These are phyloP conservation scores for Sphaeramia orbicularis DNA, from an alignment of 2,797 vertebrate species.

Conservation along the genomic window DNA sequence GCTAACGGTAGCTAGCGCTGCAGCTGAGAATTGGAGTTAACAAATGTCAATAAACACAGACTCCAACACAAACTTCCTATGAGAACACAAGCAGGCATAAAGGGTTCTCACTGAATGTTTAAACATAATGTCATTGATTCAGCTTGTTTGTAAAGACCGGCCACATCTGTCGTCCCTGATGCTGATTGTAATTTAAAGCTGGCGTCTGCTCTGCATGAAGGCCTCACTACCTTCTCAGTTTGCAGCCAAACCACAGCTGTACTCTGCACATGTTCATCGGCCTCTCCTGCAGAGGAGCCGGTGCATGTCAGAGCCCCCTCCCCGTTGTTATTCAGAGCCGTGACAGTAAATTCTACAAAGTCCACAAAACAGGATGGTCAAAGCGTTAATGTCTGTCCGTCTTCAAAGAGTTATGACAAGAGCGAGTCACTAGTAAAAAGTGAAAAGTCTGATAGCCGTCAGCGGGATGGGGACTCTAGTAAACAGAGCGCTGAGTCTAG, in stretches of 20 bases:
- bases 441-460: conserved; percentile 58
- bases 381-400: conserved; percentile 21
- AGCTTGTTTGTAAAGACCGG: background rate
- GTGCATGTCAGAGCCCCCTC: conserved; percentile 23
- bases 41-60: too few relatives aligned
- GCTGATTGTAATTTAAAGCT: conserved; percentile 36
- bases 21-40: too few relatives aligned
- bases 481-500: conserved; percentile 68
- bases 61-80: too few relatives aligned
- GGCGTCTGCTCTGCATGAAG: conserved; percentile 22
- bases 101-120: too few relatives aligned
- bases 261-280: conserved; percentile 44
- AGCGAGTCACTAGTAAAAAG: conserved; percentile 55
- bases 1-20: too few relatives aligned
- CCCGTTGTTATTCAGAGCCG: conserved; percentile 35
- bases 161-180: background rate
- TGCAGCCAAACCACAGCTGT: conserved; percentile 56
- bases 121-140: too few relatives aligned
- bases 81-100: too few relatives aligned
- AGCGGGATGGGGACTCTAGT: conserved; percentile 59
- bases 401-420: conserved; percentile 67
- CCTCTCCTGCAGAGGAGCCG: conserved; percentile 32
- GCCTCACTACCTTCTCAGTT: conserved; percentile 33
- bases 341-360: conserved; percentile 60
- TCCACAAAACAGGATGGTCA: conserved; percentile 40